Evolutionary conservation across 2,888 invertebrate species (phyloP), one percentile per base, ranked within the genome.

Genomic region (Lepidonotus clava): DNA sequence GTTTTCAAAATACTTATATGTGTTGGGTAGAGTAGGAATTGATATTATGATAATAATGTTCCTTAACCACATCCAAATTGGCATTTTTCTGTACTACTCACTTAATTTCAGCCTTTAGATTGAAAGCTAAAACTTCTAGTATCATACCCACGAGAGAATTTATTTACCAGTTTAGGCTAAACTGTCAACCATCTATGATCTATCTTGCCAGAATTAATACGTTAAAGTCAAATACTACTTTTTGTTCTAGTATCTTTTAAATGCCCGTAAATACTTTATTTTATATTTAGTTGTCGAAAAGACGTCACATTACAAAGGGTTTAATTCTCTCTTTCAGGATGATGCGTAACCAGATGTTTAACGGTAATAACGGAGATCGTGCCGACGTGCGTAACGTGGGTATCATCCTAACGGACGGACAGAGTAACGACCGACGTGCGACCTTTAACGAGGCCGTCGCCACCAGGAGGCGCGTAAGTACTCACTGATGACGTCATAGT

Each of bases 361-460:
- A 76, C 38, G 2, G 14, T 2, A 40, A 40, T 18, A 40, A 90
- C 83, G 92, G 92, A 34, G 92, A 92, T 85, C 88, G 92, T 18
- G 87, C 89, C 14, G 89, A 86, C 66, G 92, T 92, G 5, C 88
- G 89, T 5, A 91, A 92, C 86, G 89, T 91, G 21, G 89, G 87
- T 38, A 90, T 93, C 36, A 61, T 92, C 5, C 67, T 93, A 66
- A 92, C 92, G 18, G 92, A 90, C n/a, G 87, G 87, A 24, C 46
- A 80, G 51, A 88, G 87, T 38, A 76, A 41, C 11, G 71, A 87
- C 67, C 28, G 67, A 8, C 14, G 18, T 0, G 28, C n/a, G 8
- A 77, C 87, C 36, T 86, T 86, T 80, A n/a, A 24, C 14, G 71
- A 84, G 36, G 87, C 84, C 18, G 87, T 84, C n/a, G n/a, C 5